These are phyloP conservation scores for Myopa tessellatipennis DNA, from an alignment of 2,888 invertebrate genomes.

Conservation along the genomic window DNA sequence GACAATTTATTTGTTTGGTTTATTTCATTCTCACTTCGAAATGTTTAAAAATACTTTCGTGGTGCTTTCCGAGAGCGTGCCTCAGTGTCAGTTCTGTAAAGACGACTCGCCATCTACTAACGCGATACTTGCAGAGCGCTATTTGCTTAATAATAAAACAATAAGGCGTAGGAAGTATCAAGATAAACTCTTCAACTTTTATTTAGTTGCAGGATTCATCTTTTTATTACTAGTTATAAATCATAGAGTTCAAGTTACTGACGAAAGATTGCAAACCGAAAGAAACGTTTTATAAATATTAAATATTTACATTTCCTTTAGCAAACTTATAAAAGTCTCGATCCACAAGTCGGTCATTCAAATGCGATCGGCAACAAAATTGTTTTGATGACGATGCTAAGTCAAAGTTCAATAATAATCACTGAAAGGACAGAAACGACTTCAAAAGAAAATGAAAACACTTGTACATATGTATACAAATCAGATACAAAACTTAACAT, in stretches of 20 bases:
- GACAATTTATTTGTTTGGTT: too few species aligned
- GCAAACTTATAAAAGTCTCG: too few species aligned
- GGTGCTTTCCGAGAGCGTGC: too few species aligned
- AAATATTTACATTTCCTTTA: too few species aligned
- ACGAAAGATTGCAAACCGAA: neutral
- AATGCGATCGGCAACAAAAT: too few species aligned
- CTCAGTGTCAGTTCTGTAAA: too few species aligned
- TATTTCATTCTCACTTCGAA: too few species aligned
- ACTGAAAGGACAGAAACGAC: neutral
- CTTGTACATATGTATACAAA: neutral
- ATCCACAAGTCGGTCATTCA: too few species aligned
- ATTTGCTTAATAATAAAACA: neutral
- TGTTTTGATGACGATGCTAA: neutral
- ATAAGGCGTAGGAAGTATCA: neutral
- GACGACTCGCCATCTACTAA: neutral
- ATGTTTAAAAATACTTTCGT: too few species aligned
- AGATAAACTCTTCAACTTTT: constrained; percentile 6
- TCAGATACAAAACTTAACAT: too few species aligned
- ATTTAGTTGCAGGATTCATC: neutral
- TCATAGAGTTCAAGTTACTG: neutral
- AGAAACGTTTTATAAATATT: too few species aligned
- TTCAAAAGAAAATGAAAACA: neutral
- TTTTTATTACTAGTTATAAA: neutral
- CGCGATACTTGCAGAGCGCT: neutral
- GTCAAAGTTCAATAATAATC: neutral